phyloP scores from a whole-genome alignment of 2,797 vertebrate species.

The Gambelia wislizenii region DNA sequence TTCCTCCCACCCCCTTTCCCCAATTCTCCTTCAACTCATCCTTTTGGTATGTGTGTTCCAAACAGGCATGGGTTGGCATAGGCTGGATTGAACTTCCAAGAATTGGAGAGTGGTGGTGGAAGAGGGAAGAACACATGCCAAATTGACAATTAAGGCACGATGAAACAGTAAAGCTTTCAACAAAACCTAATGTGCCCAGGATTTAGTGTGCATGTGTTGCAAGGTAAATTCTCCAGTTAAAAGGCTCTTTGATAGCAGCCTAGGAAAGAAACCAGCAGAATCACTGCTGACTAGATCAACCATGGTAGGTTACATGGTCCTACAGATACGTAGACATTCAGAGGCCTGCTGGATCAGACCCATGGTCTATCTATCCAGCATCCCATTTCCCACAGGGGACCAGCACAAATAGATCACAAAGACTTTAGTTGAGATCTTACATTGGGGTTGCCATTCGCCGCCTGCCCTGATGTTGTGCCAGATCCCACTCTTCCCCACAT shows the following conservation, averaged over 20 bases:
- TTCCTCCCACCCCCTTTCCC: conserved; percentile 30
- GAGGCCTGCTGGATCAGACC: background rate
- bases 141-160: conserved; percentile 39
- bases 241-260: no score
- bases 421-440: background rate
- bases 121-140: conserved; percentile 49
- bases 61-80: conserved; percentile 5
- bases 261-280: background rate
- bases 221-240: background rate
- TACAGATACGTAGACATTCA: background rate
- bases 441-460: no score
- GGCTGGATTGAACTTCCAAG: conserved; percentile 33
- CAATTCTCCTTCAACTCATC: background rate
- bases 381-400: background rate
- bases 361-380: background rate
- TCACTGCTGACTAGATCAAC: rapidly evolving
- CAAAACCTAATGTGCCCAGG: conserved; percentile 44
- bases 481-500: no score
- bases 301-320: background rate
- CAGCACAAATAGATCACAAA: background rate
- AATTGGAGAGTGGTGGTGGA: conserved; percentile 21
- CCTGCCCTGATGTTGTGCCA: no score
- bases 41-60: conserved; percentile 29
- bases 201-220: background rate
- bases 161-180: conserved; percentile 58